Base-by-base conservation (phyloP, 2,797 vertebrate species). In the Melopsittacus undulatus region DNA sequence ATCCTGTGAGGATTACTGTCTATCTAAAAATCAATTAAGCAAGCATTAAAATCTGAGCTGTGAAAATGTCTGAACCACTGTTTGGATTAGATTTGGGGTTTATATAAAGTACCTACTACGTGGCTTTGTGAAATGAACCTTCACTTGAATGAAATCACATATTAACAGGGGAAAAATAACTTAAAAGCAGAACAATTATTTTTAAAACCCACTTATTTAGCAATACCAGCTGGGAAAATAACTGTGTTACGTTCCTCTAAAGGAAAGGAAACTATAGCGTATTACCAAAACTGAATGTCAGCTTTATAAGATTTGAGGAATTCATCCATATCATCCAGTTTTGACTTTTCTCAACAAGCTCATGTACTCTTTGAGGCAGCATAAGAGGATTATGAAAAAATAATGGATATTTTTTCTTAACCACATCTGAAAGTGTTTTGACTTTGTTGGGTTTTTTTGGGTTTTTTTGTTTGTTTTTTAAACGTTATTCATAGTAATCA, bases 171-270 rank as follows among this genome's bases (percentile, higher is more conserved):
- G 13, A 92, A 52, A 81, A 62, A 2, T 27, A 27, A 8, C 64
- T 70, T 79, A 8, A 92, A 90, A 87, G 11, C 10, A 83, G 45
- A 86, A 49, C 1, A 32, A 23, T 68, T 73, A 21, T 57, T 83
- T 38, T 52, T 27, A 78, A 67, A 3, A 0, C 0, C 0, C 14
- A 32, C 13, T 32, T 29, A 57, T 40, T 62, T 76, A 84, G 10
- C 14, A 64, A 4, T 40, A 88, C 49, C 23, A 67, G 2, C 27
- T 76, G 8, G 12, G 9, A 76, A 4, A 90, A 68, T 40, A 57
- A 24, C 10, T 68, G 8, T 10, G 9, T 40, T 18, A 43, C 67
- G 3, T 38, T 76, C 8, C 11, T 45, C 9, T 54, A 46, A 17
- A 22, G 12, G 43, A 85, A 29, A 51, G 24, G 5, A 4, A 51